Percentiles rank a stretch among this genome's conserved stretches.
These are phyloP conservation scores for Enteromius viviparus DNA, from an alignment of 2,797 vertebrate species.

Conservation along the genomic window DNA sequence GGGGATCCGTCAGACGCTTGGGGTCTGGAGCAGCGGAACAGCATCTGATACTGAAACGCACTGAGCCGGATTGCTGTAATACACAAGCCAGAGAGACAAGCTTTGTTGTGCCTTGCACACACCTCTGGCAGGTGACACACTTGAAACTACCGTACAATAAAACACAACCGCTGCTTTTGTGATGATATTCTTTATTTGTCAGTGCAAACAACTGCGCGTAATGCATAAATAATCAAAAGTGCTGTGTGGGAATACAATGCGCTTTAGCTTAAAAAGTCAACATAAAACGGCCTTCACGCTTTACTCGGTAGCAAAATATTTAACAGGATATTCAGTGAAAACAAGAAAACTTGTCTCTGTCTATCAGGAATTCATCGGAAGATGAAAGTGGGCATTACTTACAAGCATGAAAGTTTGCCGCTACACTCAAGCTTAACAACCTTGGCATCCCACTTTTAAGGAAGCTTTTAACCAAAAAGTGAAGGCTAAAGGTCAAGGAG, in stretches of 20 bases:
- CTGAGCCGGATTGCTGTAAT: slow-evolving; percentile 9
- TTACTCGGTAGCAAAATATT: not conserved
- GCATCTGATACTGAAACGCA: slow-evolving; percentile 4
- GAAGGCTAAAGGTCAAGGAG: slow-evolving; percentile 9
- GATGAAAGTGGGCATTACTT: not conserved
- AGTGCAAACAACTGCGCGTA: not conserved
- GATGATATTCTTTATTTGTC: slow-evolving; percentile 16
- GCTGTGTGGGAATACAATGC: not conserved
- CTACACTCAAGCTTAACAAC: not conserved
- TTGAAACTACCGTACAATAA: slow-evolving; percentile 10
- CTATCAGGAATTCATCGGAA: not conserved
- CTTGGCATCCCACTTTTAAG: not conserved
- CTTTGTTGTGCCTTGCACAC: not conserved
- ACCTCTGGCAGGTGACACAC: slow-evolving; percentile 14
- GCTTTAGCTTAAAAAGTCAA: not conserved
- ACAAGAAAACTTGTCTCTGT: not conserved
- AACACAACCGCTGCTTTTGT: not conserved
- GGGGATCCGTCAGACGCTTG: slow-evolving; percentile 18
- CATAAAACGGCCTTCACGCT: not conserved
- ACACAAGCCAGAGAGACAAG: slow-evolving; percentile 22
- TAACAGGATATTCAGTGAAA: not conserved
- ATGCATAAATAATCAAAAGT: slow-evolving; percentile 31
- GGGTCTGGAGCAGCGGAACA: slow-evolving; percentile 15
- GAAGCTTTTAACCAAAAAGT: not conserved
- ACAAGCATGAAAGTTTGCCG: not conserved